phyloP scores from a whole-genome alignment of 1,140 invertebrate genomes.

The Pantala flavescens region DNA sequence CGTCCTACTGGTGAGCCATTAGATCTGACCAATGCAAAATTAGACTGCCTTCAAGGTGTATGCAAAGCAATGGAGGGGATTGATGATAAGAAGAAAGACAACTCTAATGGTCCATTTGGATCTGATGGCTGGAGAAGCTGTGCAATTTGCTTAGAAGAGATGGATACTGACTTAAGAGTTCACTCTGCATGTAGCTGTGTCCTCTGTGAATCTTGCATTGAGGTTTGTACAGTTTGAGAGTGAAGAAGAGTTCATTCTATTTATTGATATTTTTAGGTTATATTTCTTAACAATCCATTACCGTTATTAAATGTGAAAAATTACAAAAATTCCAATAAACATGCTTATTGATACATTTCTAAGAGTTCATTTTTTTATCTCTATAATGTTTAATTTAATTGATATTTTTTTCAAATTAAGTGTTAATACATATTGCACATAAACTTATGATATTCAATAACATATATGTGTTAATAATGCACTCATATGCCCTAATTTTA shows the following conservation, averaged over 20 bases:
- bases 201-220: slow-evolving; percentile 49
- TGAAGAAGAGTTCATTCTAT: slow-evolving; percentile 20
- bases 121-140: slow-evolving; percentile 30
- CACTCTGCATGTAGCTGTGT: slow-evolving; percentile 46
- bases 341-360: no score
- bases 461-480: no score
- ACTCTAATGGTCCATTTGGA: background rate
- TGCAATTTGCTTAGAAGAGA: slow-evolving; percentile 54
- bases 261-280: slow-evolving; percentile 10
- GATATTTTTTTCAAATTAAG: no score
- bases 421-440: no score
- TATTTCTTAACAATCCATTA: slow-evolving; percentile 14
- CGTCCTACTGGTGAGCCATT: background rate
- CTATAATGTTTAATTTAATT: no score
- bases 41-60: background rate
- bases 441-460: no score
- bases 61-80: background rate
- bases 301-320: no score
- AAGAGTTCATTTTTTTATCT: no score
- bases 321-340: no score
- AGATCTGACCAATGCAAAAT: background rate
- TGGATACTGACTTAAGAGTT: slow-evolving; percentile 43
- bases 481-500: no score
- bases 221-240: no score
- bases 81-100: background rate